These are phyloP conservation scores for Enteromius paludinosus DNA, from an alignment of 2,797 vertebrate genomes.

Conservation along the genomic window DNA sequence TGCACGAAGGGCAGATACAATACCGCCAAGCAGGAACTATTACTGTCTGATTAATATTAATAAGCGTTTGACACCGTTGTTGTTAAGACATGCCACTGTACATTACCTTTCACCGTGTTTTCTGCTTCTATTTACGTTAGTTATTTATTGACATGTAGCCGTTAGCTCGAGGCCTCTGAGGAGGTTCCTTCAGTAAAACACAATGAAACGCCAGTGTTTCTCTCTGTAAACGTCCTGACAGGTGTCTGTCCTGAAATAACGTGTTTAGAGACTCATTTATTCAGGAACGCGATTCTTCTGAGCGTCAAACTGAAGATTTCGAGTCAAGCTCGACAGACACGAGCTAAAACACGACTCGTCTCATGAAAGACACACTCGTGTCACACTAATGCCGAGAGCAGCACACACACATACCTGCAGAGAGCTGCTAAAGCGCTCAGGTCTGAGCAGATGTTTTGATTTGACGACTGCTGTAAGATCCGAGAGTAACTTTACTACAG, in stretches of 20 bases:
- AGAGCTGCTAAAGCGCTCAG: neutral
- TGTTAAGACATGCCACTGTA: neutral
- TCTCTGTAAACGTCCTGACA: neutral
- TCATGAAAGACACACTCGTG: neutral
- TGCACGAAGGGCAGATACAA: neutral
- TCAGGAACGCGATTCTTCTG: neutral
- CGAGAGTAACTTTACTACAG: neutral
- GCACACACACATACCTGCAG: conserved; percentile 9
- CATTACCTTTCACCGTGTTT: neutral
- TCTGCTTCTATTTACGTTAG: neutral
- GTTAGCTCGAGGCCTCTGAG: conserved; percentile 13
- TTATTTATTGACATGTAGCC: neutral
- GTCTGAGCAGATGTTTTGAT: neutral
- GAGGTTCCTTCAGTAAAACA: neutral
- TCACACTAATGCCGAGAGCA: neutral
- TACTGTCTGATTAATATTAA: neutral
- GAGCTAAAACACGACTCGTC: neutral
- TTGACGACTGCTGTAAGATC: neutral
- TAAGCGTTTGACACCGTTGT: neutral
- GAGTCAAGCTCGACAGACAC: neutral
- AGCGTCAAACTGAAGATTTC: neutral
- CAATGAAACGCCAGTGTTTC: neutral
- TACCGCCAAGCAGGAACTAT: too few species aligned
- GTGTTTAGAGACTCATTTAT: neutral
- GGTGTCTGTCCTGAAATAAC: neutral